phyloP scores from a whole-genome alignment of 2,888 invertebrate genomes.

The Bursaphelenchus okinawaensis region DNA sequence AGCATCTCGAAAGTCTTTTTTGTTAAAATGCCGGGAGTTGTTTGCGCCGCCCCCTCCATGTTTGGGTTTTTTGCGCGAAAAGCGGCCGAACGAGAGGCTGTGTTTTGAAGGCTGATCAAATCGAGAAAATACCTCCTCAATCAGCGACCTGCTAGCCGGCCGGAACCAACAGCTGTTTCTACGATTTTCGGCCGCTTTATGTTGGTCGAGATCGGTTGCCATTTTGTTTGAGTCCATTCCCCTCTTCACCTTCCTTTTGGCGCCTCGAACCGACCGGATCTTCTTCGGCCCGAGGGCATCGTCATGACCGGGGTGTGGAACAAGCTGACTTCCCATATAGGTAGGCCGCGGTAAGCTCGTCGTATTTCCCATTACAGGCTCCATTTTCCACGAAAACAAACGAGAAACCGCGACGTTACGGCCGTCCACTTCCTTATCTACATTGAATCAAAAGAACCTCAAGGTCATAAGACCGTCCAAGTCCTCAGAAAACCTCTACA shows the following conservation, averaged over 20 bases:
- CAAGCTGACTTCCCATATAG: conserved; percentile 52
- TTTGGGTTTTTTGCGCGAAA: background rate
- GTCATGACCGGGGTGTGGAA: conserved; percentile 43
- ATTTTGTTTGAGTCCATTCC: background rate
- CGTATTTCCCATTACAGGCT: conserved; percentile 29
- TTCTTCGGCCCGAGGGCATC: too few relatives aligned
- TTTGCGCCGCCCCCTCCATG: background rate
- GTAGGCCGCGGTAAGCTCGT: conserved; percentile 27
- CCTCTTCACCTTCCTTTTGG: background rate
- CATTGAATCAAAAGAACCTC: conserved; percentile 35
- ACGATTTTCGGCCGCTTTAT: background rate
- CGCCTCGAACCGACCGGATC: background rate
- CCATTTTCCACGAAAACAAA: conserved; percentile 46
- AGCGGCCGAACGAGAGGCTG: background rate
- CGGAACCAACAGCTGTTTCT: background rate
- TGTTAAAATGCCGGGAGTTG: background rate
- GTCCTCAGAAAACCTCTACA: conserved; percentile 48
- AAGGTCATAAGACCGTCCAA: conserved; percentile 37
- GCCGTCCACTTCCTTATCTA: conserved; percentile 47
- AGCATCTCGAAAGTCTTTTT: background rate
- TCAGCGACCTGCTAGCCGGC: background rate
- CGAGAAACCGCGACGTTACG: conserved; percentile 24
- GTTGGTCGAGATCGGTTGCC: background rate
- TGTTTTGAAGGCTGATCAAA: background rate
- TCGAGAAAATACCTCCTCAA: background rate